phyloP scores from a whole-genome alignment of 2,797 vertebrate species.

The Dendrocincla tyrannina region DNA sequence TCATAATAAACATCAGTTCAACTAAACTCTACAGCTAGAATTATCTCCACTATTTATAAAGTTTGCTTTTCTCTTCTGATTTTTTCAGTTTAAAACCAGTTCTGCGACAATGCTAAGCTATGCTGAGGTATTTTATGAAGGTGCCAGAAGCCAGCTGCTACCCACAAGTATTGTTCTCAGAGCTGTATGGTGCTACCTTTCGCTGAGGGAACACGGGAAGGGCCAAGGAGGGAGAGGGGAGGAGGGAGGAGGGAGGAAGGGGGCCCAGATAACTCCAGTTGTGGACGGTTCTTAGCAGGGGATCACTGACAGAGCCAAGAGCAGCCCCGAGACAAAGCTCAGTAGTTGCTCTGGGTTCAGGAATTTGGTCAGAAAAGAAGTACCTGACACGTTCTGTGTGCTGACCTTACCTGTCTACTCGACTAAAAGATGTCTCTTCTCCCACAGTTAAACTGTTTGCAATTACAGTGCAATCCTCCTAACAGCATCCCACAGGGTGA shows the following conservation, averaged over 20 bases:
- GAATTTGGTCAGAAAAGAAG: neutral
- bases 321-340: neutral
- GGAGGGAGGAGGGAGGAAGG: neutral
- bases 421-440: neutral
- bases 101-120: conserved; percentile 86
- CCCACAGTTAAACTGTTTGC: neutral
- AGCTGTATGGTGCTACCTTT: conserved; percentile 70
- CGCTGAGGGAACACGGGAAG: neutral
- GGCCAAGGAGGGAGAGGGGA: neutral
- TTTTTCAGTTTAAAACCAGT: conserved; percentile 83
- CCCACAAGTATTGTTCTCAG: conserved; percentile 72
- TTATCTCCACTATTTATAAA: conserved; percentile 83
- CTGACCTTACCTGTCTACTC: neutral
- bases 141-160: conserved; percentile 77
- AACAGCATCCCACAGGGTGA: neutral
- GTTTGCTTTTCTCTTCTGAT: conserved; percentile 80
- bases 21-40: conserved; percentile 89
- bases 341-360: neutral
- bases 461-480: neutral
- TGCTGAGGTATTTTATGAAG: conserved; percentile 94
- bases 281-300: conserved; percentile 2
- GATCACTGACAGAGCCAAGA: neutral
- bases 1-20: conserved; percentile 77
- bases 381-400: neutral
- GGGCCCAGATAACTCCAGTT: conserved; percentile 40